phyloP scores from a whole-genome alignment of 2,113 vertebrate species.

The Dasypus novemcinctus region DNA sequence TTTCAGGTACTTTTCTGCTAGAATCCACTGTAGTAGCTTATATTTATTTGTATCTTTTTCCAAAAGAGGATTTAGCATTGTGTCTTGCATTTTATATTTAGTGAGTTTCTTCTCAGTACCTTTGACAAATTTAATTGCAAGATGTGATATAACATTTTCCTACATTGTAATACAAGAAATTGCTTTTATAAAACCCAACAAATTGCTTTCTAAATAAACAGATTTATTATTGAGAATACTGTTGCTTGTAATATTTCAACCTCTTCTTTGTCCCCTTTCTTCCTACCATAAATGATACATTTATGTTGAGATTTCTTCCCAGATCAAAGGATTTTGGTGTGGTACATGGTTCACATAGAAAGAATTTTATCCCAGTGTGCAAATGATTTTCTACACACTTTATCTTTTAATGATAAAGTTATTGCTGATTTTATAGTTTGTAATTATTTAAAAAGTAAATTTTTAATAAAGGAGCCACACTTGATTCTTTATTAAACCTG shows the following conservation, averaged over 20 bases:
- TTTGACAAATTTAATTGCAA: background rate
- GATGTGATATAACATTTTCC: background rate
- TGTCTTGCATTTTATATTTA: background rate
- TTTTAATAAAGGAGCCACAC: background rate
- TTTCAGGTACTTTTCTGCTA: background rate
- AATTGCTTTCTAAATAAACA: background rate
- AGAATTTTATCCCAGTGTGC: background rate
- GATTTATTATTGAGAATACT: background rate
- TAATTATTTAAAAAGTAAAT: background rate
- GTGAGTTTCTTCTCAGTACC: background rate
- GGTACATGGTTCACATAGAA: background rate
- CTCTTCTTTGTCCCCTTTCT: background rate
- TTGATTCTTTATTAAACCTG: background rate
- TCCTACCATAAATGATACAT: background rate
- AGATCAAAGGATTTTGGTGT: background rate
- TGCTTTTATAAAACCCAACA: background rate
- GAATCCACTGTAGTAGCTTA: background rate
- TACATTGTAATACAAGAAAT: background rate
- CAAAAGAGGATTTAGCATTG: background rate
- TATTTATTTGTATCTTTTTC: background rate
- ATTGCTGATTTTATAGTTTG: background rate
- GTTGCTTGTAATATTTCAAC: background rate
- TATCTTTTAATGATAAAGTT: background rate
- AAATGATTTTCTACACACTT: background rate
- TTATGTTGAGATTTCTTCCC: background rate